Base-by-base conservation (phyloP, 2,797 vertebrate species). In the Tokudaia muenninki region DNA sequence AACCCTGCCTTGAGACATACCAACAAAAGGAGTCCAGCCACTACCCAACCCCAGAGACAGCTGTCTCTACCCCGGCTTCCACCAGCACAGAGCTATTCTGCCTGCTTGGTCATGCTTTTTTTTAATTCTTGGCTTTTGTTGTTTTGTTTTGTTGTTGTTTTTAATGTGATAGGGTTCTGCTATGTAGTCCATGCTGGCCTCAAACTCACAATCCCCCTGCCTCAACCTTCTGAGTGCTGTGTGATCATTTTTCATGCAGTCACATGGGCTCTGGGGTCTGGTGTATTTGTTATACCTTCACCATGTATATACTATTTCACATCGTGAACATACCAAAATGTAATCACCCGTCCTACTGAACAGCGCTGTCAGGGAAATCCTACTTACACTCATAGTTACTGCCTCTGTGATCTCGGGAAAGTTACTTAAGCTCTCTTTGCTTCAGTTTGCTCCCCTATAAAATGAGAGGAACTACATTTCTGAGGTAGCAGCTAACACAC, bases 361-460 rank as follows among this genome's bases (percentile, higher is more conserved):
- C 31, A 44, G 57, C 12, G 55, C 52, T 21, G 17, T 63, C 74
- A 50, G 0, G 31, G 24, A 11, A 22, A 41, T 78, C n/a, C 84
- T 61, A 17, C 29, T 47, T 59, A 0, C 13, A 22, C 55, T 79
- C 16, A 24, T 1, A 50, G 29, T 55, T 21, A 52, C 50, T 34
- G 44, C 55, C 61, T 65, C 63, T 93, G n/a, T 47, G 90, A 59
- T n/a, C 65, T 57, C 6, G 6, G 44, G 2, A 22, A 57, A 75
- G 80, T 4, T 57, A 47, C 50, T 41, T 17, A 89, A 31, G 37
- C 12, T 83, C 44, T 55, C 67, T 22, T 44, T 31, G 55, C 67
- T 94, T 87, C 90, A 29, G 21, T 55, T 70, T 61, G 29, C 87
- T 57, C 75, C 3, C 41, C 75, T 29, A 17, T 65, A 91, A 94